A percentile compares a stretch with the other conserved stretches of the same genome.
These are phyloP conservation scores for Trichonephila clavipes DNA, from an alignment of 1,140 invertebrate genomes.

Conservation along the genomic window DNA sequence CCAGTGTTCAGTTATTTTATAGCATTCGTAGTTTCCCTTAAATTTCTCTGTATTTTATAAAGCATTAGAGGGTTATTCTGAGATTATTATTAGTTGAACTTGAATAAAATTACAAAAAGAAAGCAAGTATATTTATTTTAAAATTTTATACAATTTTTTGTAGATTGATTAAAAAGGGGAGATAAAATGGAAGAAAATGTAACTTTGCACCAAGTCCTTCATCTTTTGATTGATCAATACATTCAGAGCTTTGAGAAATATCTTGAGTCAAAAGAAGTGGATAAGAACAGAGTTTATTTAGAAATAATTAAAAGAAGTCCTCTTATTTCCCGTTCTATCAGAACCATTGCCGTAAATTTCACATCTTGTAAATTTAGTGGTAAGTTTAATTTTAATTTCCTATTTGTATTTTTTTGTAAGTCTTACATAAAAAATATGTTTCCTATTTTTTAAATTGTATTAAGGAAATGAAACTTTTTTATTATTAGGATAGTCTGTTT, in stretches of 20 bases:
- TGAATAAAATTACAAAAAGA: no score
- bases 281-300: constrained; percentile 34
- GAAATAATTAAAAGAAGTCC: constrained; percentile 46
- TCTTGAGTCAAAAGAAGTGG: background rate
- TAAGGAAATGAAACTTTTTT: background rate
- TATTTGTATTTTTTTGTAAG: background rate
- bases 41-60: no score
- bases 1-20: no score
- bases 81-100: no score
- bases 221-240: constrained; percentile 11
- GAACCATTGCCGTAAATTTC: background rate
- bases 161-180: no score
- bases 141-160: no score
- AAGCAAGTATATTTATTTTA: no score
- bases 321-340: constrained; percentile 18
- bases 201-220: background rate
- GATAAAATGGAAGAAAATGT: background rate
- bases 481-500: background rate
- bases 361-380: background rate
- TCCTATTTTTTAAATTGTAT: background rate
- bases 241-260: background rate
- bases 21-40: no score
- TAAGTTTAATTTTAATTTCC: background rate
- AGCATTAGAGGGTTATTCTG: no score
- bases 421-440: background rate